Evolutionary conservation across 1,140 invertebrate genomes (phyloP), one percentile per base, ranked within the genome.

Genomic region (Drosophila gunungcola): DNA sequence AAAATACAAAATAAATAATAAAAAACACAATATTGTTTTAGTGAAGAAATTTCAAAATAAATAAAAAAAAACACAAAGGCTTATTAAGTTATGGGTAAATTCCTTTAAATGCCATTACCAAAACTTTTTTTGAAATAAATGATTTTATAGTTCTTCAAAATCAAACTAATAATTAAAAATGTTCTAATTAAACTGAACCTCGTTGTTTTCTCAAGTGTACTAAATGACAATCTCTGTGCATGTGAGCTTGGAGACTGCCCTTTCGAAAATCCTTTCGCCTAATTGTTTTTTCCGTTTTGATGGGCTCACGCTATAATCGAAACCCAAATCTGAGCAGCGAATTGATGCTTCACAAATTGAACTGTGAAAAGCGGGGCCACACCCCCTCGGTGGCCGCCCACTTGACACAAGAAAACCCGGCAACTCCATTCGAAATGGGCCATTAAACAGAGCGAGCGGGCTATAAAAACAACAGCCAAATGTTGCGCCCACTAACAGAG

Each of bases 341-440:
- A 86, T 88, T 86, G 82, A 86, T 88, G 82, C 82, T 78, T 80
- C 78, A 86, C 82, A 86, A 86, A 86, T 86, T 88, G 78, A 81
- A 85, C 78, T 75, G 82, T 78, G 61, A 63, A 80, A 68, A 74
- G 73, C 78, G 55, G 55, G 58, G 63, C 75, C 84, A 81, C 84
- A 68, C 83, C 68, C 69, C 64, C 49, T 42, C 41, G 38, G 38
- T 38, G 53, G 60, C 63, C 69, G 76, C 61, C 77, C 76, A 79
- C 53, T 57, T 75, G 73, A 84, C 62, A 78, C 81, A 85, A 57
- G 21, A 27, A 41, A 62, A 41, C 54, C 21, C 39, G 36, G 60
- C 16, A 62, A 69, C 81, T 80, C 79, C 81, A 86, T 86, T 88
- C 54, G 83, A 79, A 86, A 89, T 89, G 83, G 84, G 79, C 83